Percentiles rank a stretch among this genome's conserved stretches.
Evolutionary conservation across 2,888 invertebrate species (phyloP).

Genomic region (Stenoptilia bipunctidactyla): DNA sequence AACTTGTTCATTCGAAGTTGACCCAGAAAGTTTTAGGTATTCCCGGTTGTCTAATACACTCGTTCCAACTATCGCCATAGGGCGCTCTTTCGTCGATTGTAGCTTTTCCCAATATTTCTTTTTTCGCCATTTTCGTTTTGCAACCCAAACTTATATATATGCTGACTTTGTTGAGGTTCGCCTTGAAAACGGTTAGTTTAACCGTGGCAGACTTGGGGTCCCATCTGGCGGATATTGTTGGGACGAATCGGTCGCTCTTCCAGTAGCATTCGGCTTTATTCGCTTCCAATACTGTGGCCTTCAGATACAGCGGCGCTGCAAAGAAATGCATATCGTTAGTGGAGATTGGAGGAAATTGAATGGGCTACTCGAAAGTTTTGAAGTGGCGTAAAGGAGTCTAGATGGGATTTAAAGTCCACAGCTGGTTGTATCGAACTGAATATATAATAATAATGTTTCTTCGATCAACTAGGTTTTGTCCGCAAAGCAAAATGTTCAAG

Average conservation of each 20-base stretch:
- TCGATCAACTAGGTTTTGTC: too few species aligned
- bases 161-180: slow-evolving; percentile 73
- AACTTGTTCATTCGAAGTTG: slow-evolving; percentile 56
- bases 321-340: slow-evolving; percentile 15
- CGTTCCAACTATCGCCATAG: slow-evolving; percentile 73
- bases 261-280: slow-evolving; percentile 73
- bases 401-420: too few species aligned
- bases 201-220: slow-evolving; percentile 75
- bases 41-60: slow-evolving; percentile 68
- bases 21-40: slow-evolving; percentile 72
- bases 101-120: slow-evolving; percentile 76
- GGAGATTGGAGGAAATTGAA: not conserved
- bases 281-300: slow-evolving; percentile 80
- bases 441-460: too few species aligned
- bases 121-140: slow-evolving; percentile 77
- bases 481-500: too few species aligned
- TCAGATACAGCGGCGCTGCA: slow-evolving; percentile 80
- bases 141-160: slow-evolving; percentile 76
- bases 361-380: too few species aligned
- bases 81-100: slow-evolving; percentile 73
- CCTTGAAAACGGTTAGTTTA: slow-evolving; percentile 73
- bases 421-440: too few species aligned
- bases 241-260: slow-evolving; percentile 81
- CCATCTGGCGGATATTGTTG: slow-evolving; percentile 83
- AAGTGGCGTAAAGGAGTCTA: too few species aligned